A percentile compares a stretch with the other conserved stretches of the same genome.
phyloP scores from a whole-genome alignment of 1,140 invertebrate species.

The Papilio xuthus region DNA sequence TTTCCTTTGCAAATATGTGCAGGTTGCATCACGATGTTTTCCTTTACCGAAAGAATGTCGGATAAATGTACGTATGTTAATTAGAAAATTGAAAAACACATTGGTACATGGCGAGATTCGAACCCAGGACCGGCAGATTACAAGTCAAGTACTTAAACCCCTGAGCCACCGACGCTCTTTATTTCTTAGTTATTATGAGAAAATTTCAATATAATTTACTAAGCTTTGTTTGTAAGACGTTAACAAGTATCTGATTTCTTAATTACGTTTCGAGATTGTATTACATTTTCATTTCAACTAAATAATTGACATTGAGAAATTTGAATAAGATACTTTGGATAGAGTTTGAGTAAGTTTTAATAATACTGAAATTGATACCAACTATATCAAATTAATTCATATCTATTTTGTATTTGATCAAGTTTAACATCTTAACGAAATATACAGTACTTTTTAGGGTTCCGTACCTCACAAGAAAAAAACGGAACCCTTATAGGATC shows the following conservation, averaged over 20 bases:
- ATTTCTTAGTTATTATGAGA: not conserved
- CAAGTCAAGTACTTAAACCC: no score
- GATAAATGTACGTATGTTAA: no score
- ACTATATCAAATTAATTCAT: not conserved
- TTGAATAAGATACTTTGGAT: not conserved
- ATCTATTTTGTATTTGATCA: not conserved
- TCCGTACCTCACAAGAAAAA: no score
- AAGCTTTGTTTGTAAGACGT: not conserved
- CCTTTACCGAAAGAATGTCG: no score
- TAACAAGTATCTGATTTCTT: slow-evolving; percentile 10
- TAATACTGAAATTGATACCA: not conserved
- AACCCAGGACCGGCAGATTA: no score
- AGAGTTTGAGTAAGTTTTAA: slow-evolving; percentile 1
- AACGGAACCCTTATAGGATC: no score
- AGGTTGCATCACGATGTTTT: no score
- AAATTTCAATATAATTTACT: not conserved
- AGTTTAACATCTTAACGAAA: not conserved
- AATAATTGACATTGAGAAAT: slow-evolving; percentile 2
- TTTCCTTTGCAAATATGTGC: no score
- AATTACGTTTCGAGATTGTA: slow-evolving; percentile 11
- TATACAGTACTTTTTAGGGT: not conserved
- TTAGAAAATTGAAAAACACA: no score
- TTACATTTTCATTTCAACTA: slow-evolving; percentile 12
- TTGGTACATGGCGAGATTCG: no score
- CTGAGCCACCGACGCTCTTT: no score